Percentiles rank a stretch among this genome's conserved stretches.
Conservation (phyloP, 2,888 invertebrate genomes). For the Drosophila pseudotalamancana region DNA sequence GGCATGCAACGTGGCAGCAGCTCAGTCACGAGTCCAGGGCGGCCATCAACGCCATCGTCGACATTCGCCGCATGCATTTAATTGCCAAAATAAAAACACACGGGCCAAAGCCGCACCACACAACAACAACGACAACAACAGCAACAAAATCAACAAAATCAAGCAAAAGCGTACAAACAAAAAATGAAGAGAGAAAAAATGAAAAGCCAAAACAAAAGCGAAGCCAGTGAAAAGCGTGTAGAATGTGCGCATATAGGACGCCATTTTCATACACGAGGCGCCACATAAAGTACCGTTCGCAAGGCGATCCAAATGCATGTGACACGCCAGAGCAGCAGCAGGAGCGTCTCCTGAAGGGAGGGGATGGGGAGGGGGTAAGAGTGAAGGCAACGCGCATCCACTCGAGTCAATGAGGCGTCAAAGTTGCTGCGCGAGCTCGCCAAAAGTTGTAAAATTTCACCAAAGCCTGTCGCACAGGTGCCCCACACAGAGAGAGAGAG, state of each 20-base stretch:
- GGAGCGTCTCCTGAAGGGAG: neutral
- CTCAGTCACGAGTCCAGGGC: slow-evolving; percentile 73
- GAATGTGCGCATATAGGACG: slow-evolving; percentile 66
- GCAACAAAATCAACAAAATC: slow-evolving; percentile 3
- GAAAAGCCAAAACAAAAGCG: slow-evolving; percentile 25
- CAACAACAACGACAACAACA: neutral
- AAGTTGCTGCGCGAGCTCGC: slow-evolving; percentile 70
- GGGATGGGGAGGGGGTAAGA: neutral
- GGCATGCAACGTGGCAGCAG: slow-evolving; percentile 78
- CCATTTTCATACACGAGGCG: slow-evolving; percentile 51
- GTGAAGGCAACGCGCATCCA: slow-evolving; percentile 52
- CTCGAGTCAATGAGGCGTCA: slow-evolving; percentile 79
- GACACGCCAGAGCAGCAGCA: slow-evolving; percentile 60
- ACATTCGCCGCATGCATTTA: slow-evolving; percentile 82
- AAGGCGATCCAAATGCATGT: slow-evolving; percentile 76
- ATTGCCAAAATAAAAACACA: slow-evolving; percentile 82
- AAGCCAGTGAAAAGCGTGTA: slow-evolving; percentile 69
- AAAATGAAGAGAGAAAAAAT: slow-evolving; percentile 2
- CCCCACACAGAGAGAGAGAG: slow-evolving; percentile 11
- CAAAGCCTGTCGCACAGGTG: slow-evolving; percentile 71
- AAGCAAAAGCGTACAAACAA: slow-evolving; percentile 33
- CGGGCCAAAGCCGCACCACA: slow-evolving; percentile 29
- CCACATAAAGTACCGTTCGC: slow-evolving; percentile 62
- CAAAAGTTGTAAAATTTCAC: slow-evolving; percentile 80
- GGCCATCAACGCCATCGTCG: slow-evolving; percentile 75